Evolutionary conservation across 2,888 invertebrate genomes (phyloP).

Genomic region (Melanostoma scalare): DNA sequence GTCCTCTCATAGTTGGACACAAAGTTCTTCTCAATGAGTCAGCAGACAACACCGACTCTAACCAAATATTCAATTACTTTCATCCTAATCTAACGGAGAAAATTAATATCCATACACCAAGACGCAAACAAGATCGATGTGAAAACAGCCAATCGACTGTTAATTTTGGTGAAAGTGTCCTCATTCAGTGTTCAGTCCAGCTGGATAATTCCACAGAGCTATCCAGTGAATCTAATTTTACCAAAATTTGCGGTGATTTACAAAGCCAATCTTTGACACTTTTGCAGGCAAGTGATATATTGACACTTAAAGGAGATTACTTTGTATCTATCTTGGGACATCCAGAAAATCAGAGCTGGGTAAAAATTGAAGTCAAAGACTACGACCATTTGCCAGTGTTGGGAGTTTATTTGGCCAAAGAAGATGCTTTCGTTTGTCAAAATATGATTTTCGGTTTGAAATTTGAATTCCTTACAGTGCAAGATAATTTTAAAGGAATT

Average conservation of each 20-base stretch:
- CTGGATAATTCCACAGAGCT: constrained; percentile 69
- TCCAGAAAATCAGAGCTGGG: constrained; percentile 78
- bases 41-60: constrained; percentile 58
- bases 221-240: constrained; percentile 75
- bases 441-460: constrained; percentile 79
- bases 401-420: constrained; percentile 75
- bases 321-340: constrained; percentile 78
- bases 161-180: constrained; percentile 77
- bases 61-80: constrained; percentile 76
- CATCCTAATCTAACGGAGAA: constrained; percentile 61
- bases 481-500: constrained; percentile 61
- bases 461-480: constrained; percentile 78
- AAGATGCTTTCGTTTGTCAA: constrained; percentile 78
- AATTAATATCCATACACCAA: constrained; percentile 61
- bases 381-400: constrained; percentile 73
- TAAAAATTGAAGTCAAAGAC: constrained; percentile 75
- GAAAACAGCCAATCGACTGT: constrained; percentile 67
- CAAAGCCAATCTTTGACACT: constrained; percentile 75
- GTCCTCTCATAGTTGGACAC: constrained; percentile 77
- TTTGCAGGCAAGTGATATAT: constrained; percentile 67
- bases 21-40: constrained; percentile 75
- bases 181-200: constrained; percentile 77
- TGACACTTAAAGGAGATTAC: constrained; percentile 28
- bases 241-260: constrained; percentile 77
- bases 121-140: constrained; percentile 66